Conservation (phyloP, 2,797 vertebrate species). For the Rhinophrynus dorsalis region DNA sequence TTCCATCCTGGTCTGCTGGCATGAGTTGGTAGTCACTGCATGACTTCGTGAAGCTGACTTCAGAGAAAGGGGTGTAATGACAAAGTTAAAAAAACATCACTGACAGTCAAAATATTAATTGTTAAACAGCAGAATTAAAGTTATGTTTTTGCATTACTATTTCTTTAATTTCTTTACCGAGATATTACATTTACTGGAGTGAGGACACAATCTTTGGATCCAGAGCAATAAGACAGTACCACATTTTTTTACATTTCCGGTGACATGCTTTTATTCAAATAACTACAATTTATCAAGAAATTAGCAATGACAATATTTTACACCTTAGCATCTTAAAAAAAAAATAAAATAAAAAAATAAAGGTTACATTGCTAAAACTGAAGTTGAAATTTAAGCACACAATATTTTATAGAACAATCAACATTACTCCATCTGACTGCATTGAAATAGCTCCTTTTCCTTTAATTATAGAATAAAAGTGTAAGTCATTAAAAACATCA, state of each 20-base stretch:
- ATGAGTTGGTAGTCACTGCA: too few relatives aligned
- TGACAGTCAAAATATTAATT: too few relatives aligned
- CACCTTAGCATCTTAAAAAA: constrained; percentile 77
- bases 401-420: constrained; percentile 11
- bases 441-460: constrained; percentile 69
- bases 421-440: constrained; percentile 60
- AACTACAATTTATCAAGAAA: constrained; percentile 68
- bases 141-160: too few relatives aligned
- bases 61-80: too few relatives aligned
- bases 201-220: too few relatives aligned
- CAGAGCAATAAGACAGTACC: background rate
- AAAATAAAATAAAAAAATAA: constrained; percentile 56
- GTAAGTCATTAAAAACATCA: constrained; percentile 61
- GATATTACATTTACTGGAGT: too few relatives aligned
- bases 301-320: constrained; percentile 76
- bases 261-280: constrained; percentile 79
- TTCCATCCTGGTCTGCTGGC: too few relatives aligned
- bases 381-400: constrained; percentile 28
- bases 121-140: too few relatives aligned
- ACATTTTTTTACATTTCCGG: constrained; percentile 55
- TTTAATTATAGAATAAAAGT: constrained; percentile 69
- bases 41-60: too few relatives aligned
- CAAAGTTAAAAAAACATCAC: too few relatives aligned
- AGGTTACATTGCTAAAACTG: constrained; percentile 27
- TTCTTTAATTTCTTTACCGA: too few relatives aligned